Base-by-base conservation (phyloP, 2,888 invertebrate genomes). In the Nesidiocoris tenuis region DNA sequence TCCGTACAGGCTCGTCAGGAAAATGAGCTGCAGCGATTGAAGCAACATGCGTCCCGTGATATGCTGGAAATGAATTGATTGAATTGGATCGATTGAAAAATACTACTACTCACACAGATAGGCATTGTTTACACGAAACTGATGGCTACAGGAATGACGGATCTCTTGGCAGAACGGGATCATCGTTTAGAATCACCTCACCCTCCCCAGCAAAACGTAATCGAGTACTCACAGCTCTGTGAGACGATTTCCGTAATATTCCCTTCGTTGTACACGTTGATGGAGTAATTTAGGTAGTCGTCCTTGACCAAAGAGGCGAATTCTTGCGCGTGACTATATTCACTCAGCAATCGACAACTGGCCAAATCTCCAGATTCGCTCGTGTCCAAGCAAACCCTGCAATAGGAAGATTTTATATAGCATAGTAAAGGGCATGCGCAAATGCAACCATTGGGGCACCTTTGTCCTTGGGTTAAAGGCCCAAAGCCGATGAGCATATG, bases 11-110 rank as follows among this genome's bases (percentile, higher is more conserved):
- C 74, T 90, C 89, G 22, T 93, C 90, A 0, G 94, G 91, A 84
- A 94, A 96, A 85, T 92, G 88, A 0, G 94, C 98, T 0, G 97
- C 90, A 0, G 98, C 95, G 80, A 99, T 99, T 7, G 95, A 93
- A 0, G 98, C 96, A 2, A 99, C 99, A 84, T 99, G 98, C 0
- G 98, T 98, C 23, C 98, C 99, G 84, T 99, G 99, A 70, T 94
- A 91, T 12, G 96, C 96, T 95, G 82, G 19, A 85, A 84, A 77
- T 77, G 79, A n/a, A n/a, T n/a, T n/a, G n/a, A n/a, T n/a, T n/a
- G n/a, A n/a, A n/a, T n/a, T n/a, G n/a, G n/a, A n/a, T n/a, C n/a
- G n/a, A n/a, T n/a, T n/a, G n/a, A n/a, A n/a, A n/a, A n/a, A n/a
- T n/a, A n/a, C n/a, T n/a, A n/a, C n/a, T n/a, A n/a, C n/a, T n/a